These are phyloP conservation scores for Holothuria scabra DNA, from an alignment of 53 echinoderm and acorn worm genomes.

Conservation along the genomic window DNA sequence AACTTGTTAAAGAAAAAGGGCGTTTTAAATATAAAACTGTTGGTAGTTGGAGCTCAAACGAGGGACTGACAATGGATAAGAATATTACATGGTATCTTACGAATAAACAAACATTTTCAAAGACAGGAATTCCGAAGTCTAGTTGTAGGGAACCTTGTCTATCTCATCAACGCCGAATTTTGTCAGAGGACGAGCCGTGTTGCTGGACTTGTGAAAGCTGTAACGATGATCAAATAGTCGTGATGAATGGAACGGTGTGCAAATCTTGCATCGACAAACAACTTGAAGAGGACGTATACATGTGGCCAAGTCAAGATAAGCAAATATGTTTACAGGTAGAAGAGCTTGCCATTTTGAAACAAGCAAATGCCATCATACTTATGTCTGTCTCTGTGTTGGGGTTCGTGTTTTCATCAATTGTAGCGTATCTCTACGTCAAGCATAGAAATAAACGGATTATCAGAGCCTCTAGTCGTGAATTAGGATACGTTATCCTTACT, in stretches of 20 bases:
- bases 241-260: constrained; percentile 64
- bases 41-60: constrained; percentile 46
- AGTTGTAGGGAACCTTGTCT: constrained; percentile 79
- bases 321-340: constrained; percentile 29
- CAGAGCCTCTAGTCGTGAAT: constrained; percentile 89
- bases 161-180: constrained; percentile 57
- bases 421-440: constrained; percentile 62
- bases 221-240: constrained; percentile 60
- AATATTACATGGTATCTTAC: constrained; percentile 44
- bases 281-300: constrained; percentile 16
- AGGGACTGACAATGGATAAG: constrained; percentile 8
- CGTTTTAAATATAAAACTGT: constrained; percentile 41
- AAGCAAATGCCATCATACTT: constrained; percentile 45
- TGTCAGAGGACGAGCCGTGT: constrained; percentile 69
- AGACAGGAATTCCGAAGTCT: constrained; percentile 61
- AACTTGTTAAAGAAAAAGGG: constrained; percentile 55
- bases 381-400: constrained; percentile 46
- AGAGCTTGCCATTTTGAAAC: constrained; percentile 42
- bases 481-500: constrained; percentile 83
- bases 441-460: constrained; percentile 79
- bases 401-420: constrained; percentile 53
- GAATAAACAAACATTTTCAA: not conserved
- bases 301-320: constrained; percentile 58
- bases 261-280: constrained; percentile 67
- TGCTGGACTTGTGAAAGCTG: constrained; percentile 83